Conservation (phyloP, 2,888 invertebrate species). For the Cosmia pyralina region DNA sequence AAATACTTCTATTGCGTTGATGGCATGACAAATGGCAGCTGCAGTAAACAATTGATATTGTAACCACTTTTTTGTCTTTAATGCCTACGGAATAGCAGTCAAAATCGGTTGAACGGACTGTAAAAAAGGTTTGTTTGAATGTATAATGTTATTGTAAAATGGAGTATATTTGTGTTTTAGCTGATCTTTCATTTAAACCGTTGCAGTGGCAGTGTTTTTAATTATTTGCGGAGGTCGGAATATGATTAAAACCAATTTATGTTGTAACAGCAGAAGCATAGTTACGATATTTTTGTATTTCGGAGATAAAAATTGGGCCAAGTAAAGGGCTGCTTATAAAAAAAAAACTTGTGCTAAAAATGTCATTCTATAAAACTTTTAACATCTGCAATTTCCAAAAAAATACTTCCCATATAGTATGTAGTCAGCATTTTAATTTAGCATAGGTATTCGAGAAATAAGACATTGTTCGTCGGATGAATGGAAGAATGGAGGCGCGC, state of each 20-base stretch:
- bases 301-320: background rate
- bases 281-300: background rate
- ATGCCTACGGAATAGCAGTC: too few species aligned
- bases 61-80: too few species aligned
- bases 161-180: too few species aligned
- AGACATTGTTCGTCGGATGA: constrained; percentile 74
- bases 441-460: constrained; percentile 66
- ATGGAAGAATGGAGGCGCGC: constrained; percentile 65
- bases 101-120: too few species aligned
- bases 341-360: background rate
- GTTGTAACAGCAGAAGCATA: background rate
- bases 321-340: too few species aligned
- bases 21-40: too few species aligned
- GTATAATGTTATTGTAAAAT: too few species aligned
- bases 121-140: too few species aligned
- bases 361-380: background rate
- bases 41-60: too few species aligned
- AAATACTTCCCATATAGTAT: constrained; percentile 13
- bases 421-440: constrained; percentile 65
- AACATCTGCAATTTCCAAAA: constrained; percentile 10
- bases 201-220: constrained; percentile 3
- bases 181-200: constrained; percentile 3
- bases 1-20: too few species aligned
- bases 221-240: background rate
- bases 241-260: background rate